Base-by-base conservation (phyloP, 2,797 vertebrate genomes). In the Orientallactaga sibirica region DNA sequence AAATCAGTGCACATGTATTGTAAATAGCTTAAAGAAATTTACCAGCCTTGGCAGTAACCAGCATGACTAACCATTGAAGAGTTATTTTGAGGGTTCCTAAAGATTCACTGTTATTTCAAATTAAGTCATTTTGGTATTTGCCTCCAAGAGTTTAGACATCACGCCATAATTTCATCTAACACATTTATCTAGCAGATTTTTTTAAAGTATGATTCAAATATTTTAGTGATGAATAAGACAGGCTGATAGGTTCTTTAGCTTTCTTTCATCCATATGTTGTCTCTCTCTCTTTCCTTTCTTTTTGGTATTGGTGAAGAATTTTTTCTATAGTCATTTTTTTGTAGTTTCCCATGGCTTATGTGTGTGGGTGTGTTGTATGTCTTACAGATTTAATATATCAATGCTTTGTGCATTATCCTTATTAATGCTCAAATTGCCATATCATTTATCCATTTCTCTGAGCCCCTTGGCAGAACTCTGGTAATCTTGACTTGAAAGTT, bases 11-110 rank as follows among this genome's bases (percentile, higher is more conserved):
- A 71, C 29, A 84, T 55, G 3, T 66, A 88, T 87, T 90, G 41
- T 84, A 41, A 93, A 27, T 64, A 77, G 6, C 24, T 29, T 64
- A 76, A 71, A 79, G 24, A 85, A 84, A 68, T 41, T 43, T 67
- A 19, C 5, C 0, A 76, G 16, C 22, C 62, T 58, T n/a, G 66
- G 22, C 14, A 41, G 55, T 93, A 20, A 68, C 33, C 15, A 55
- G 27, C 43, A 55, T 68, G 43, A 48, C 5, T 20, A 27, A 55
- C n/a, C 8, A n/a, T 11, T 80, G 61, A 66, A 92, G 43, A 9
- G 85, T 88, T 77, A 43, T 62, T 86, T 92, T 80, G 37, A 87
- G 55, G 24, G 61, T 86, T 93, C 80, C 37, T 29, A 5, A 68
- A 73, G 55, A n/a, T 84, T 81, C 83, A 80, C 41, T 76, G 20